phyloP scores from a whole-genome alignment of 2,113 vertebrate species.

The Dasyornis broadbenti region DNA sequence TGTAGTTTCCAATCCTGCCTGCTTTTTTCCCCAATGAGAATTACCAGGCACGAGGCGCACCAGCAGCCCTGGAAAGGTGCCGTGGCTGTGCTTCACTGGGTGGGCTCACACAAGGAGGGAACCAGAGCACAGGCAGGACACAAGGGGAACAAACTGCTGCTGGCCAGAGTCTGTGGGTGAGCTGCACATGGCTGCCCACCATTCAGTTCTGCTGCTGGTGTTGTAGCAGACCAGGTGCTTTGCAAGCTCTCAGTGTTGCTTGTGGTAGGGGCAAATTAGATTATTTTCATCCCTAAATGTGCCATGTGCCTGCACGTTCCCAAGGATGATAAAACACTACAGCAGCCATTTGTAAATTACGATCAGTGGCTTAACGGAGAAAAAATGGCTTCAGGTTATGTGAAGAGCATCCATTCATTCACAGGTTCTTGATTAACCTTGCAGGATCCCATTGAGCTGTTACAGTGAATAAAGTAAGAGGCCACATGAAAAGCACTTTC shows the following conservation, averaged over 20 bases:
- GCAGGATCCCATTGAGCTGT: slow-evolving; percentile 39
- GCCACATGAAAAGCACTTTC: slow-evolving; percentile 55
- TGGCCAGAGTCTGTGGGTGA: not conserved
- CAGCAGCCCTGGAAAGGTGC: not conserved
- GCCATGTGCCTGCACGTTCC: not conserved
- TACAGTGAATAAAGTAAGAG: slow-evolving; percentile 57
- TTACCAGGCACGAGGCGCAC: not conserved
- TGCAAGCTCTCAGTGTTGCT: not conserved
- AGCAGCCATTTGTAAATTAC: not conserved
- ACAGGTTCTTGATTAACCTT: slow-evolving; percentile 63
- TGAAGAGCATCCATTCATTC: slow-evolving; percentile 45
- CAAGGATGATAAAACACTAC: not conserved
- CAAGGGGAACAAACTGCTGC: not conserved
- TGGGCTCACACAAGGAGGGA: not conserved
- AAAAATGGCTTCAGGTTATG: slow-evolving; percentile 59
- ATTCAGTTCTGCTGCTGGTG: not conserved
- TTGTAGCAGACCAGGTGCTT: not conserved
- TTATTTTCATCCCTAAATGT: not conserved
- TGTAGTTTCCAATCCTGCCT: not conserved
- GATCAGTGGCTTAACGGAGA: not conserved
- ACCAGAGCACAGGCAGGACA: not conserved
- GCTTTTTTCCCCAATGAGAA: not conserved
- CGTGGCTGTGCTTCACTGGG: rapidly evolving
- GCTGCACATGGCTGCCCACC: rapidly evolving
- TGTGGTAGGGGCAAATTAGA: not conserved